Base-by-base conservation (phyloP, 1,140 invertebrate genomes). In the Trinorchestia longiramus region DNA sequence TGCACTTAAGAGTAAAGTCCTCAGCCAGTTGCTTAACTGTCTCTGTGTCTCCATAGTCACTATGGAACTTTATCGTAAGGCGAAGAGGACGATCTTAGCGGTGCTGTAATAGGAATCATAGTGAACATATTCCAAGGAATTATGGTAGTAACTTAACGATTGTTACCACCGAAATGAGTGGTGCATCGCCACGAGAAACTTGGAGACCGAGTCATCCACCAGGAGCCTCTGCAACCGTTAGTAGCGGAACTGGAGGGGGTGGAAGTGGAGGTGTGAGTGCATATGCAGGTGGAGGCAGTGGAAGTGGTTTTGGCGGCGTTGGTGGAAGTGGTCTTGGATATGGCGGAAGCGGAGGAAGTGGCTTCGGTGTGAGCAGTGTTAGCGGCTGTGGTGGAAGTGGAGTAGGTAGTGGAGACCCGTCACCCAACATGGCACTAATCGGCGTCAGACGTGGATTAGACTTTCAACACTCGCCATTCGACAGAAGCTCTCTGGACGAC, bases 401-500 rank as follows among this genome's bases (percentile, higher is more conserved):
- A 0, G 92, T 94, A 95, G 88, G 92, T 96, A 96, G 96, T 95
- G 95, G 57, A 95, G 47, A 43, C 40, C 47, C 40, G 53, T 19
- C 53, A 62, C 88, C 19, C 95, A 91, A 77, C 95, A 36, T 45
- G 36, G 6, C 43, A 28, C 17, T 6, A 6, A 17, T 57, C 3
- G 62, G 47, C 44, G 96, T 95, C 0, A 94, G 92, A 47, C 95
- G 96, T 19, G 94, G 42, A 53, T 42, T 96, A 87, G 96, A 95
- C 94, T 95, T 96, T 87, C 96, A 95, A 53, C 96, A 96, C 96
- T 95, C 95, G 96, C 95, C 96, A 17, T 96, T 96, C 15, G 28
- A 95, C 43, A 87, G 96, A 8, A 91, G 88, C n/a, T 91, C 95
- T 57, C 87, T 94, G 92, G 92, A 95, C 43, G 96, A 87, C 87